Conservation (phyloP, 2,888 invertebrate genomes). For the Drosophila aldrichi region DNA sequence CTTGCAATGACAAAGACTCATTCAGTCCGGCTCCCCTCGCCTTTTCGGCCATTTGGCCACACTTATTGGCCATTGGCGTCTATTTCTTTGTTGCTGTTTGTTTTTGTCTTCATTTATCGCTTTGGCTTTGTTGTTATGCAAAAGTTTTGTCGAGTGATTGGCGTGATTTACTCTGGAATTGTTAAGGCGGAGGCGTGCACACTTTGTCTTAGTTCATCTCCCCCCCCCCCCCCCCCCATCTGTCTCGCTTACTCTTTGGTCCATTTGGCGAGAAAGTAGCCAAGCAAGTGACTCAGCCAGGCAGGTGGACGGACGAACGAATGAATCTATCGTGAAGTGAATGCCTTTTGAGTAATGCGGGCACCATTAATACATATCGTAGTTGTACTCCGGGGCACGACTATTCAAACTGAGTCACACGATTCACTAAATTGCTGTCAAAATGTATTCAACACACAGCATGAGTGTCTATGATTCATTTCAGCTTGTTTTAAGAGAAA, state of each 20-base stretch:
- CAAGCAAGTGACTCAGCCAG: constrained; percentile 52
- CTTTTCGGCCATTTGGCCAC: constrained; percentile 16
- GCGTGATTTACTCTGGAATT: constrained; percentile 58
- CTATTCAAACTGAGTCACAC: constrained; percentile 23
- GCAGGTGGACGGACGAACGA: constrained; percentile 22
- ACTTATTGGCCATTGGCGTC: constrained; percentile 54
- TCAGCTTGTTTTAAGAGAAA: background rate
- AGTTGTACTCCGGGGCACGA: constrained; percentile 19
- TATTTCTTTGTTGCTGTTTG: background rate
- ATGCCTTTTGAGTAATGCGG: constrained; percentile 53
- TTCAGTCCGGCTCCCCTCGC: constrained; percentile 36
- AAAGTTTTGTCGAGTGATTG: constrained; percentile 60
- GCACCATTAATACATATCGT: constrained; percentile 33
- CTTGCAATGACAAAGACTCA: constrained; percentile 61
- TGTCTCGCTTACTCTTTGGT: constrained; percentile 3
- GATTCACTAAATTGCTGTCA: constrained; percentile 6
- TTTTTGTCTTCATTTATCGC: constrained; percentile 32
- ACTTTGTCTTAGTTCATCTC: constrained; percentile 29
- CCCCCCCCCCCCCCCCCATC: constrained; percentile 4
- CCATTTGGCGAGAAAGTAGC: constrained; percentile 56
- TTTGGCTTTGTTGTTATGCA: constrained; percentile 51
- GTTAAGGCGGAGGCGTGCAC: constrained; percentile 54
- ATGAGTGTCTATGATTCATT: constrained; percentile 4
- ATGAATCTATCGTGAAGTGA: constrained; percentile 29
- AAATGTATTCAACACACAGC: background rate